Percentiles rank a stretch among this genome's conserved stretches.
Evolutionary conservation across 2,113 vertebrate genomes (phyloP).

Genomic region (Mastomys coucha): DNA sequence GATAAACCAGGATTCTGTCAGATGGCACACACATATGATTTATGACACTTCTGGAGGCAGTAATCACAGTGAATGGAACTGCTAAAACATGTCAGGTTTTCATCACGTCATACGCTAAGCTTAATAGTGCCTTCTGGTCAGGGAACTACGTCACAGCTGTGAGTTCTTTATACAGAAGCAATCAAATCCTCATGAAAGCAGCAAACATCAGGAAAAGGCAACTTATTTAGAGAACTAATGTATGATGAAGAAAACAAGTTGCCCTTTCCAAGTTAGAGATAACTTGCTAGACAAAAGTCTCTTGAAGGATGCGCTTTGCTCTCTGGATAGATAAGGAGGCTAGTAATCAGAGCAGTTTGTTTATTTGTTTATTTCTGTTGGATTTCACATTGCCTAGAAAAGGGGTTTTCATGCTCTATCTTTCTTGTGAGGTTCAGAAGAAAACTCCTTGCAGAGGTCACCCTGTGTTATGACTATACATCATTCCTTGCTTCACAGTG

Average conservation of each 20-base stretch:
- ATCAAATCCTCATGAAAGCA: constrained; percentile 67
- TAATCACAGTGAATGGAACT: constrained; percentile 18
- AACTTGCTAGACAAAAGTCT: constrained; percentile 68
- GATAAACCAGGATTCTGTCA: neutral
- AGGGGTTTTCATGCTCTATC: constrained; percentile 53
- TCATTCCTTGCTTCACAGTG: neutral
- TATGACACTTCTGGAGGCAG: neutral
- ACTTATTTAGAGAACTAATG: constrained; percentile 75
- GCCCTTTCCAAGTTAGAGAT: constrained; percentile 75
- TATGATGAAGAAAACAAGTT: constrained; percentile 76
- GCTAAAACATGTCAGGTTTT: neutral
- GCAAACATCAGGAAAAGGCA: constrained; percentile 54
- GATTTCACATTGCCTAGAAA: constrained; percentile 61
- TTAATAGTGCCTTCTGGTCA: constrained; percentile 20
- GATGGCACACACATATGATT: neutral
- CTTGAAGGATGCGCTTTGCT: constrained; percentile 59
- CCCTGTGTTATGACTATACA: neutral
- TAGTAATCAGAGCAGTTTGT: constrained; percentile 46
- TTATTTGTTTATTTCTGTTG: neutral
- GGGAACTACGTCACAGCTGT: constrained; percentile 30
- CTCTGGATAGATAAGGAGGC: constrained; percentile 55
- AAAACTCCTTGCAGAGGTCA: constrained; percentile 19
- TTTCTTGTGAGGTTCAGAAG: constrained; percentile 60
- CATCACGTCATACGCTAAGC: neutral
- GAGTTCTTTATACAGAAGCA: constrained; percentile 59